phyloP scores from a whole-genome alignment of 2,797 vertebrate species.

The Alexandromys oeconomus region DNA sequence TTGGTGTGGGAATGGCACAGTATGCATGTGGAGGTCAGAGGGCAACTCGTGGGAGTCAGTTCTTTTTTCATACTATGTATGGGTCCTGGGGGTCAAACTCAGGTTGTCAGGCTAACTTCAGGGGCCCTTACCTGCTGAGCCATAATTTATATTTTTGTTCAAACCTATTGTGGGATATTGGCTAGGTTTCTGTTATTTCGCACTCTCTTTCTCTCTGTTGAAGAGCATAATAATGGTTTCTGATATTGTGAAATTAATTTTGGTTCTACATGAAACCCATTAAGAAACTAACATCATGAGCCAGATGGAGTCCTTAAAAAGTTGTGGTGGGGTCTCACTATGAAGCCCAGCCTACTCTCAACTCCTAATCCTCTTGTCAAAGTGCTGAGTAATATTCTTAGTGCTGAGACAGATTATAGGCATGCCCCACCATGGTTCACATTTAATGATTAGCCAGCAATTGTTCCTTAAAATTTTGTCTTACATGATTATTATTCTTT shows the following conservation, averaged over 20 bases:
- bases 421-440: neutral
- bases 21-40: neutral
- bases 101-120: neutral
- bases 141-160: slow-evolving; percentile 41
- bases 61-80: neutral
- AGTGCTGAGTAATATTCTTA: neutral
- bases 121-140: neutral
- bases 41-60: neutral
- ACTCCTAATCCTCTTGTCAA: neutral
- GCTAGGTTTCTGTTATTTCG: neutral
- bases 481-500: neutral
- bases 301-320: neutral
- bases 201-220: neutral
- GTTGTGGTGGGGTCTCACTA: neutral
- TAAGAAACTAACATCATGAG: neutral
- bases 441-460: neutral
- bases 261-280: neutral
- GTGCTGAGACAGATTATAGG: neutral
- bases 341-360: neutral
- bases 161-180: slow-evolving; percentile 36
- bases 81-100: neutral
- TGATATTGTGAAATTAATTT: neutral
- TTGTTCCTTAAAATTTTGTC: neutral
- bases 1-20: neutral
- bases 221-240: neutral